These are phyloP conservation scores for Erpobdella octoculata DNA, from an alignment of 2,888 invertebrate genomes.

Conservation along the genomic window DNA sequence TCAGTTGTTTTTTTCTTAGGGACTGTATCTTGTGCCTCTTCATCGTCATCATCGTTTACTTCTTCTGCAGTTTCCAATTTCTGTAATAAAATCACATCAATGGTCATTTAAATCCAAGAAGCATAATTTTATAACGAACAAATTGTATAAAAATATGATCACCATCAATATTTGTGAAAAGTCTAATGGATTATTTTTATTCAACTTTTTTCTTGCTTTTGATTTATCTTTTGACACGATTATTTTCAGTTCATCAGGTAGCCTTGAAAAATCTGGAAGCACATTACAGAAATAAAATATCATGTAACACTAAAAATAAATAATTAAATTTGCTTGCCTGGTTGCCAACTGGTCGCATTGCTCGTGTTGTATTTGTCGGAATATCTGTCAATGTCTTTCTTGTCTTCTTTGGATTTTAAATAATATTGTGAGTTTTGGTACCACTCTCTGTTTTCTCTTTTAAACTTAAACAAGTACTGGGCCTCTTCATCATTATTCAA, in stretches of 20 bases:
- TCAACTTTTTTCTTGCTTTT: neutral
- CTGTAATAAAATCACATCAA: neutral
- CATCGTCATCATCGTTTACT: neutral
- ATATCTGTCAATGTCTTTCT: slow-evolving; percentile 27
- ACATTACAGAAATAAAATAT: neutral
- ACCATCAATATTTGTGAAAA: neutral
- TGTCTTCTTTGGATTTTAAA: slow-evolving; percentile 9
- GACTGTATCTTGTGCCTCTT: neutral
- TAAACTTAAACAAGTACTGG: neutral
- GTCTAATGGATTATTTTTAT: too few species aligned
- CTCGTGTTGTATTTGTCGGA: slow-evolving; percentile 15
- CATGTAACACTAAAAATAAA: neutral
- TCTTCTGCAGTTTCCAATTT: slow-evolving; percentile 14
- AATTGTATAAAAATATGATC: neutral
- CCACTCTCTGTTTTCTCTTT: neutral
- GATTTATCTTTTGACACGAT: neutral
- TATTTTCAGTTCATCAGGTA: neutral
- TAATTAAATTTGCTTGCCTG: slow-evolving; percentile 1
- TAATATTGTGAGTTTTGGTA: neutral
- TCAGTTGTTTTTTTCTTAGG: slow-evolving; percentile 5
- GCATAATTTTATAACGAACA: neutral
- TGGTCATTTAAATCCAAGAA: neutral
- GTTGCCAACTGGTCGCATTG: neutral
- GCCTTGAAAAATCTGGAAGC: neutral
- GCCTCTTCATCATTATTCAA: neutral